phyloP scores from a whole-genome alignment of 2,113 vertebrate species.

The Orycteropus afer region DNA sequence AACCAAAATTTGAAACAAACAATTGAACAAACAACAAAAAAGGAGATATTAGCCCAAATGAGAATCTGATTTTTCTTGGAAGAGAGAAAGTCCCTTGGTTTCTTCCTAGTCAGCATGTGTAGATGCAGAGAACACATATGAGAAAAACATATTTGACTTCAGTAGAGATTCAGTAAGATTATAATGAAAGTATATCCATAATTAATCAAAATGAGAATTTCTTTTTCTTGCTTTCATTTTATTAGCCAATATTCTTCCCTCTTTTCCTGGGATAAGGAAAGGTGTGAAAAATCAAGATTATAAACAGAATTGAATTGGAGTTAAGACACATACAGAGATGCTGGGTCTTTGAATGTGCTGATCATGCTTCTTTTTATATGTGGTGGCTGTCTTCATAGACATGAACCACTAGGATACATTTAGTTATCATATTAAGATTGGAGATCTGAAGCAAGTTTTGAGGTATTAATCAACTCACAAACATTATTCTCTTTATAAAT shows the following conservation, averaged over 20 bases:
- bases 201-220: background rate
- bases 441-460: background rate
- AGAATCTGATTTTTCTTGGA: background rate
- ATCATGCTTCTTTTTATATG: background rate
- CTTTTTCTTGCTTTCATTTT: background rate
- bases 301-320: background rate
- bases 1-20: slow-evolving; percentile 50
- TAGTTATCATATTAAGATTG: background rate
- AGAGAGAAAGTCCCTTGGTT: background rate
- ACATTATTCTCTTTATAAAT: background rate
- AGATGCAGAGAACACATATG: background rate
- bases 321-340: background rate
- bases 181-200: background rate
- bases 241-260: background rate
- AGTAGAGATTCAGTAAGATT: background rate
- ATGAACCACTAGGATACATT: background rate
- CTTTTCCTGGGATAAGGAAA: background rate
- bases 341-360: background rate
- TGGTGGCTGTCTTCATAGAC: background rate
- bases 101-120: background rate
- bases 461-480: background rate
- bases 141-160: background rate
- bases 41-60: background rate
- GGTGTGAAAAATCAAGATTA: background rate
- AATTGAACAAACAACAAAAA: slow-evolving; percentile 18